Evolutionary conservation across 2,888 invertebrate species (phyloP).

Genomic region (Nemurella pictetii): DNA sequence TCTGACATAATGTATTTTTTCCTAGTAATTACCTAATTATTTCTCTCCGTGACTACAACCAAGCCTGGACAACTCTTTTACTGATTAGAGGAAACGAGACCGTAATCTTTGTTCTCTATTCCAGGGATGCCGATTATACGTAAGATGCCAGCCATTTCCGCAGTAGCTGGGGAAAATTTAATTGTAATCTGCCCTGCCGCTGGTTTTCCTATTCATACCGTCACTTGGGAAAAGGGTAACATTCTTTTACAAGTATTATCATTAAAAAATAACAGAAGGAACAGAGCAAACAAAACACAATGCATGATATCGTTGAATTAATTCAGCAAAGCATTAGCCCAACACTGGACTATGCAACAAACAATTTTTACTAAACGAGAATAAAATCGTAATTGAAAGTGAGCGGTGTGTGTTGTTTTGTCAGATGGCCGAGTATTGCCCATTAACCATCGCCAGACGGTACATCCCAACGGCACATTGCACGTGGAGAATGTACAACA

Average conservation of each 20-base stretch:
- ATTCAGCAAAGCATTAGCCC: too few species aligned
- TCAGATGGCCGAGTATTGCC: slow-evolving; percentile 55
- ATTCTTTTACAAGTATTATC: too few species aligned
- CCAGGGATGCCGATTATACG: slow-evolving; percentile 49
- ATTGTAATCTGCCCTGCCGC: slow-evolving; percentile 50
- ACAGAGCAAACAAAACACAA: too few species aligned
- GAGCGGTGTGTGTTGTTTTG: neutral
- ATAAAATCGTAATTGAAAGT: neutral
- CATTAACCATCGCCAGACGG: slow-evolving; percentile 55
- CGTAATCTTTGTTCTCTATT: slow-evolving; percentile 23
- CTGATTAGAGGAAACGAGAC: too few species aligned
- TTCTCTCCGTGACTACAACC: too few species aligned
- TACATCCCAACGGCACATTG: slow-evolving; percentile 55
- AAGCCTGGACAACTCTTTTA: too few species aligned
- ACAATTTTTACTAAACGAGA: too few species aligned
- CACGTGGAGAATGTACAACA: slow-evolving; percentile 55
- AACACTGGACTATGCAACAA: too few species aligned
- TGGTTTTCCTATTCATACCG: slow-evolving; percentile 50
- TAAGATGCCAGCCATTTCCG: slow-evolving; percentile 49
- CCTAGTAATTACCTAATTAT: too few species aligned
- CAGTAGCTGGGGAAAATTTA: slow-evolving; percentile 50
- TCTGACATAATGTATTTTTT: too few species aligned
- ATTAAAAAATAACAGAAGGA: too few species aligned
- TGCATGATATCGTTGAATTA: too few species aligned
- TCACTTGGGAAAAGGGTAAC: slow-evolving; percentile 56